phyloP scores from a whole-genome alignment of 2,113 vertebrate species.

The Desmodus rotundus region DNA sequence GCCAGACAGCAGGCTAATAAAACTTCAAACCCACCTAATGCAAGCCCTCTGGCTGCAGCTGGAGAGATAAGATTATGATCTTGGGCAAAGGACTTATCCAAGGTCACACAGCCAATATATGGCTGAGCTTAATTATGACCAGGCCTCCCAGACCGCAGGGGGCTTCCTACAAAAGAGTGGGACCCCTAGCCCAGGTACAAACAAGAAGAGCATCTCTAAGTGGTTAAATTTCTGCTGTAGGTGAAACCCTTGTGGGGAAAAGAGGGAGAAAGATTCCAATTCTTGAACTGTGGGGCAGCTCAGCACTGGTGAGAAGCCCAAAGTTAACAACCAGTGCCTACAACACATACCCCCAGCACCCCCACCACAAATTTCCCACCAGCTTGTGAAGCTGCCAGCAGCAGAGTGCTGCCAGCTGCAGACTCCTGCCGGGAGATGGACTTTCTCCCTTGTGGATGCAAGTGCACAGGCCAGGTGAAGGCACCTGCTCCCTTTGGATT shows the following conservation, averaged over 20 bases:
- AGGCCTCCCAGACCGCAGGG: background rate
- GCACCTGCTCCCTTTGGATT: background rate
- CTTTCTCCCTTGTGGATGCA: background rate
- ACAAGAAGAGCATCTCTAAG: background rate
- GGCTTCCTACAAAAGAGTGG: background rate
- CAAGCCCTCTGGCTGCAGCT: slow-evolving; percentile 8
- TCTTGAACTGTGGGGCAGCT: background rate
- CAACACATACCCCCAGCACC: background rate
- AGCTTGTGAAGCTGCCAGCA: background rate
- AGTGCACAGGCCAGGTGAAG: background rate
- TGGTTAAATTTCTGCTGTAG: background rate
- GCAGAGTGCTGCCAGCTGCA: background rate
- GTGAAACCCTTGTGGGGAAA: background rate
- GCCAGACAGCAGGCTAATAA: background rate
- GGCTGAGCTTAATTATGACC: background rate
- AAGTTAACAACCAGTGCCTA: background rate
- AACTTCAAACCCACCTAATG: background rate
- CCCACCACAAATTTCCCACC: background rate
- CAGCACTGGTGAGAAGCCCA: background rate
- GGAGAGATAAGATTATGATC: background rate
- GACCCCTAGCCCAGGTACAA: background rate
- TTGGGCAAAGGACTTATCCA: slow-evolving; percentile 23
- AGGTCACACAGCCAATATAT: background rate
- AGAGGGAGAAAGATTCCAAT: background rate
- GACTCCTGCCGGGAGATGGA: background rate